Evolutionary conservation across 2,113 vertebrate species (phyloP).

Genomic region (Callorhinus ursinus): DNA sequence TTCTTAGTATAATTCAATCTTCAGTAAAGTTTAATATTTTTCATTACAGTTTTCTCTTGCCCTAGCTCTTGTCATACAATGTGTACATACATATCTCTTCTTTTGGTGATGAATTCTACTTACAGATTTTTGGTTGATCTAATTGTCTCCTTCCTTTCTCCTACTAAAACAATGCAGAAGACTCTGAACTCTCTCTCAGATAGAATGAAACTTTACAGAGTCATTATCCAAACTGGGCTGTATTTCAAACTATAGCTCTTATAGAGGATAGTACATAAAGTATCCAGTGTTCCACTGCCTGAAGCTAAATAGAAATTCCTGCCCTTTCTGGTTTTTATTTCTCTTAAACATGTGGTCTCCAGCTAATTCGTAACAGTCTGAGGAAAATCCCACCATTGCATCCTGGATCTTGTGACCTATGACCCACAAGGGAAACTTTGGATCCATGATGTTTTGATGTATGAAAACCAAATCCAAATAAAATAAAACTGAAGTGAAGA

Average conservation of each 20-base stretch:
- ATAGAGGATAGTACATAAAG: not conserved
- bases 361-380: constrained; percentile 75
- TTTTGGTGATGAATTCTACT: not conserved
- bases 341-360: constrained; percentile 61
- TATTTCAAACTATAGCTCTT: constrained; percentile 37
- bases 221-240: not conserved
- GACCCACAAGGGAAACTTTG: constrained; percentile 70
- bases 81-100: not conserved
- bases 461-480: constrained; percentile 72
- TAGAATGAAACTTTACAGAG: not conserved
- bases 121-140: not conserved
- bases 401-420: constrained; percentile 70
- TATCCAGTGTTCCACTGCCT: not conserved
- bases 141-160: not conserved
- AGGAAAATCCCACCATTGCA: constrained; percentile 64
- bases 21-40: not conserved
- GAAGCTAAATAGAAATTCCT: constrained; percentile 59
- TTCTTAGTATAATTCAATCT: not conserved
- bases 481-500: constrained; percentile 64
- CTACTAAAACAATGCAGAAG: not conserved
- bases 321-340: constrained; percentile 77
- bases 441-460: constrained; percentile 70
- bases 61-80: not conserved
- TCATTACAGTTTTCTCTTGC: not conserved
- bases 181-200: not conserved